Evolutionary conservation across 2,113 vertebrate genomes (phyloP).

Genomic region (Misgurnus mizolepis): DNA sequence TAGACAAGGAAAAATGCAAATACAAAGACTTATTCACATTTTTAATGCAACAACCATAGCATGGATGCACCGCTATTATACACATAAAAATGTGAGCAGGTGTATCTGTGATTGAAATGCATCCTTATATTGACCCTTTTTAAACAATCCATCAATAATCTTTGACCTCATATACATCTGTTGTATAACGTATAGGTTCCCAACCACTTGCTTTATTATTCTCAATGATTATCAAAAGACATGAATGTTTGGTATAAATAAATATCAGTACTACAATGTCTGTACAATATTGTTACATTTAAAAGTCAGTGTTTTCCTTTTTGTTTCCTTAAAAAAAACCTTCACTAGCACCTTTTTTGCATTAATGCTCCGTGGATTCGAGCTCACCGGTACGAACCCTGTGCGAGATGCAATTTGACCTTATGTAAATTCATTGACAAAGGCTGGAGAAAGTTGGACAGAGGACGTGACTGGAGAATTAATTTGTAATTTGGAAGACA

Average conservation of each 20-base stretch:
- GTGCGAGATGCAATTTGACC: constrained; percentile 13
- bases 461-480: not conserved
- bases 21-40: constrained; percentile 74
- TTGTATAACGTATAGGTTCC: constrained; percentile 34
- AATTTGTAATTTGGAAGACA: constrained; percentile 22
- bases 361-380: constrained; percentile 33
- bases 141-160: constrained; percentile 1
- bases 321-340: constrained; percentile 52
- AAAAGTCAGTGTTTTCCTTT: constrained; percentile 66
- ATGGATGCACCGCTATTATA: constrained; percentile 64
- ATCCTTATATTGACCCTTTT: constrained; percentile 21
- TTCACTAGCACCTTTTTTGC: constrained; percentile 61
- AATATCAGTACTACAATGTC: constrained; percentile 66
- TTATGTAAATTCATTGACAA: not conserved
- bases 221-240: constrained; percentile 51
- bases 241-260: constrained; percentile 71
- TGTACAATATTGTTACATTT: constrained; percentile 64
- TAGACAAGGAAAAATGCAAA: constrained; percentile 53
- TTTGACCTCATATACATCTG: constrained; percentile 20
- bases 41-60: constrained; percentile 72
- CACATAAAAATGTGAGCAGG: not conserved
- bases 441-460: not conserved
- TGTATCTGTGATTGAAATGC: constrained; percentile 19
- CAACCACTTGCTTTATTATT: constrained; percentile 31
- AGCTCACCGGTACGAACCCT: not conserved